A percentile compares a stretch with the other conserved stretches of the same genome.
Evolutionary conservation across 2,797 vertebrate species (phyloP).

Genomic region (Telmatherina bonti): DNA sequence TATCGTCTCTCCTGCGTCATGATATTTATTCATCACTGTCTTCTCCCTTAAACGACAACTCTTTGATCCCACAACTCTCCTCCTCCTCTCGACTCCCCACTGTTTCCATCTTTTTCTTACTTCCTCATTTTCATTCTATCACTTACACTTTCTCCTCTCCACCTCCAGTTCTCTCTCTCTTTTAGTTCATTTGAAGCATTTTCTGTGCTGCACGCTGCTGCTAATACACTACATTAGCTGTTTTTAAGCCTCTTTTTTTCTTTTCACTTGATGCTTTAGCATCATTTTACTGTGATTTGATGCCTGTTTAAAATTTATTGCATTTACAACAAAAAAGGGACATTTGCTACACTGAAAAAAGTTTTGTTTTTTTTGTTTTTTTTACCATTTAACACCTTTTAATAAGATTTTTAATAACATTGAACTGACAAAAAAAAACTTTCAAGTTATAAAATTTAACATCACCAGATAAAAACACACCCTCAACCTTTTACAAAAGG

Average conservation of each 20-base stretch:
- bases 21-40: constrained; percentile 35
- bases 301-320: no score
- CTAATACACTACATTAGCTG: neutral
- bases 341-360: neutral
- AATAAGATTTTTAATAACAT: neutral
- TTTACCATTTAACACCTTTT: no score
- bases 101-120: constrained; percentile 21
- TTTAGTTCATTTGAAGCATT: neutral
- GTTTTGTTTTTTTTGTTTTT: no score
- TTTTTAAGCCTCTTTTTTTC: no score
- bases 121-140: constrained; percentile 28
- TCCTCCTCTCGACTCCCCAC: constrained; percentile 20
- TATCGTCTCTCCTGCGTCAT: constrained; percentile 38
- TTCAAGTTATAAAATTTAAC: neutral
- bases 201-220: neutral
- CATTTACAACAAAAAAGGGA: no score
- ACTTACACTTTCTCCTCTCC: constrained; percentile 29
- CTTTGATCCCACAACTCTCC: constrained; percentile 50
- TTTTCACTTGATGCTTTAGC: neutral
- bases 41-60: constrained; percentile 18
- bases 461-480: no score
- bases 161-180: constrained; percentile 14
- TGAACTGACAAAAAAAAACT: no score
- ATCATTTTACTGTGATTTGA: neutral
- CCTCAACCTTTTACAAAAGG: no score